A percentile compares a stretch with the other conserved stretches of the same genome.
Conservation (phyloP, 2,888 invertebrate genomes). For the Conus canariensis region DNA sequence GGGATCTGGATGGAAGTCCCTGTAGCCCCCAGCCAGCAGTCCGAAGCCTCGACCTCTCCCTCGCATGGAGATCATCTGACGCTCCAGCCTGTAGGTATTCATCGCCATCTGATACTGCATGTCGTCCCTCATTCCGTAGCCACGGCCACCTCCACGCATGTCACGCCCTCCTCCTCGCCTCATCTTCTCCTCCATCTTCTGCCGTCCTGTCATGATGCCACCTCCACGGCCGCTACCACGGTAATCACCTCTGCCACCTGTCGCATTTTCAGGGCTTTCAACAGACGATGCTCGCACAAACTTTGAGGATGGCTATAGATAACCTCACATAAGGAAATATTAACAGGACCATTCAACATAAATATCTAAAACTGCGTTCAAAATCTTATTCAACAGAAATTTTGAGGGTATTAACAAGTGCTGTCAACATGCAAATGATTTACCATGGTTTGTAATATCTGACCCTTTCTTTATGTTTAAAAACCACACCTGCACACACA, state of each 20-base stretch:
- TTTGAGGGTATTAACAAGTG: too few relatives aligned
- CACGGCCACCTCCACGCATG: neutral
- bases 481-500: too few relatives aligned
- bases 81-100: constrained; percentile 37
- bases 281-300: too few relatives aligned
- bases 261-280: neutral
- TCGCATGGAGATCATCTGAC: constrained; percentile 33
- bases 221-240: neutral
- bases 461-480: too few relatives aligned
- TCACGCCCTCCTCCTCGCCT: constrained; percentile 29
- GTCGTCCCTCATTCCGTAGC: constrained; percentile 17
- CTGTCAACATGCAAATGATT: too few relatives aligned
- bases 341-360: too few relatives aligned
- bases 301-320: too few relatives aligned
- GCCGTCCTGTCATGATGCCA: constrained; percentile 39
- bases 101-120: constrained; percentile 38
- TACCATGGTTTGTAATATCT: too few relatives aligned
- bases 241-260: constrained; percentile 5
- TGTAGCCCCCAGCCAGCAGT: neutral
- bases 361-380: too few relatives aligned
- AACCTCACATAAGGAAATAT: too few relatives aligned
- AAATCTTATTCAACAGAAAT: too few relatives aligned
- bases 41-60: neutral
- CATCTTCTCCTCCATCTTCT: constrained; percentile 44
- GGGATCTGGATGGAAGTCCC: neutral